Evolutionary conservation across 1,140 invertebrate species (phyloP), one percentile per base, ranked within the genome.

Genomic region (Uloborus diversus): DNA sequence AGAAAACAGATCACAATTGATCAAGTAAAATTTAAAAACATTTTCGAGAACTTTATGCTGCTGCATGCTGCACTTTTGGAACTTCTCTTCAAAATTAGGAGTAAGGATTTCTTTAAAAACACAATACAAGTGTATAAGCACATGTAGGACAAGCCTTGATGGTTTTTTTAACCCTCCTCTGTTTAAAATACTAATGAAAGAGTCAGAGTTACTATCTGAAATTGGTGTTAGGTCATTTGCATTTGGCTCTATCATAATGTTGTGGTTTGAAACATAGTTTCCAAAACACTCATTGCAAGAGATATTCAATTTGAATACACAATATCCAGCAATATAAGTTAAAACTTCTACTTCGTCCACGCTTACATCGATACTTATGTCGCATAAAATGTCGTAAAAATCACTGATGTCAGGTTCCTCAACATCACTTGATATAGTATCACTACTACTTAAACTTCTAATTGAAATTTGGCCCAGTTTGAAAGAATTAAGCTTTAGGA

Each of bases 241-340:
- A 32, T 62, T 32, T 13, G 30, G 7, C 25, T 28, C 59, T 27
- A 62, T 20, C 9, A 11, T 13, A 25, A 62, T 4, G 14, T 20
- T 27, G 9, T 13, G 11, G 9, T 20, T 13, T 30, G 27, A 28
- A 5, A 27, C 14, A 62, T 30, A 62, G 27, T 11, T 11, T 13
- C 30, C 11, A 9, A 11, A 28, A 20, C 59, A 62, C 4, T 5
- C 25, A 11, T 30, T 13, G 30, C 59, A 62, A 27, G 30, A 5
- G 4, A 30, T 9, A 11, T 62, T 9, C 20, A 62, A 32, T 20
- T 62, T 62, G 27, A 27, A 20, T 7, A 30, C 28, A 30, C 59
- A 32, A 30, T 62, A 62, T 27, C 59, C 59, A 30, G 5, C 59
- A 30, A 62, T 62, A 20, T 62, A 62, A 11, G 30, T 62, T 7